Percentiles rank a stretch among this genome's conserved stretches.
Conservation (phyloP, 2,888 invertebrate species). For the Apamea anceps region DNA sequence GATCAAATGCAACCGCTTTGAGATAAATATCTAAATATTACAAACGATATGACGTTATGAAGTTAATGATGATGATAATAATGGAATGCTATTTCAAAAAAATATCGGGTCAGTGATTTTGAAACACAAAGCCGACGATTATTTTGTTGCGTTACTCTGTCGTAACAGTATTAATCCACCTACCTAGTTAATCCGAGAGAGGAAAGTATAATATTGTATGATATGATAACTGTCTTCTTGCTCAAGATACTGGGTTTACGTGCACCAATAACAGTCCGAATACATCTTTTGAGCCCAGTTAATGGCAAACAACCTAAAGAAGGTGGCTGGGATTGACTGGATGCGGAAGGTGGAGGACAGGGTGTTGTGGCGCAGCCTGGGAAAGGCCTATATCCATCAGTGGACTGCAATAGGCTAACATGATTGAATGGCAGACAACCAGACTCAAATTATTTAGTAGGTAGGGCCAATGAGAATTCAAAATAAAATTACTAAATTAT, state of each 20-base stretch:
- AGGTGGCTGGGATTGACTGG: too few relatives aligned
- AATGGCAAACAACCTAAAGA: too few relatives aligned
- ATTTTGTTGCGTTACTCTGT: neutral
- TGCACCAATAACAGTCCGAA: neutral
- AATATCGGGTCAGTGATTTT: slow-evolving; percentile 32
- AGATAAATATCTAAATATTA: slow-evolving; percentile 16
- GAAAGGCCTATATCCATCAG: too few relatives aligned
- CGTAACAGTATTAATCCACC: neutral
- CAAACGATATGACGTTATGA: neutral
- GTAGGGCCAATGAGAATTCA: too few relatives aligned
- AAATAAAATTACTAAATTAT: too few relatives aligned
- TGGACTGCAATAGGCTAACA: too few relatives aligned
- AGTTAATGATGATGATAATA: neutral
- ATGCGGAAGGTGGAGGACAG: too few relatives aligned
- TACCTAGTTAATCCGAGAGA: neutral
- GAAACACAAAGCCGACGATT: slow-evolving; percentile 16
- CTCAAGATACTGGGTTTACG: neutral
- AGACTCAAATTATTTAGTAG: too few relatives aligned
- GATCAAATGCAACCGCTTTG: neutral
- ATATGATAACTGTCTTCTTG: neutral
- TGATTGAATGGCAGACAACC: too few relatives aligned
- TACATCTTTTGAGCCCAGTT: too few relatives aligned
- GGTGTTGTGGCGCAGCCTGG: too few relatives aligned
- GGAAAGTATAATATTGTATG: neutral
- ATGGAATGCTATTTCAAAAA: slow-evolving; percentile 27